Evolutionary conservation across 2,888 invertebrate genomes (phyloP), one percentile per base, ranked within the genome.

Genomic region (Deilephila porcellus): DNA sequence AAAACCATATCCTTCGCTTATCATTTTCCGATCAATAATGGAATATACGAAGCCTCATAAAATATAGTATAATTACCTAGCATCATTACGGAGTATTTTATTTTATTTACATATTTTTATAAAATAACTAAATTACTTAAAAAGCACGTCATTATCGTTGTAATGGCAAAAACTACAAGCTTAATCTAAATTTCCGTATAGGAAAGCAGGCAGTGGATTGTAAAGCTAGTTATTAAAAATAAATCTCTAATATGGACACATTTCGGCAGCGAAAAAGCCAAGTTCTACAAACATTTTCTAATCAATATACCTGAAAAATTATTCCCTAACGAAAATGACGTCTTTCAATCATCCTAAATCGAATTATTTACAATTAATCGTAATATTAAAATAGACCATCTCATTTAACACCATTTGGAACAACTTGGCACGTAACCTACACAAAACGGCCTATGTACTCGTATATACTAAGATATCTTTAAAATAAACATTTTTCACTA

Each of bases 401-500:
- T 88, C 86, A 85, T 79, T 84, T 88, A 90, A 88, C 85, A 90
- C 85, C 86, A 87, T 86, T 84, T 82, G 82, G 85, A 87, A 88
- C 86, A 89, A 90, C 91, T 93, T 93, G 93, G 92, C 92, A 92
- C 93, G 81, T 88, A 88, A 86, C 86, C 85, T 74, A 62, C 52
- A 70, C 60, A 83, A 83, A 82, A 82, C 82, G 78, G 77, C 78
- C 80, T 85, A 78, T 20, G 34, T 62, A 70, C 84, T 87, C n/a
- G n/a, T n/a, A n/a, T n/a, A n/a, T 73, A 80, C 84, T 87, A 87
- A 78, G 79, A 83, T 85, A 84, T 82, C 77, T 88, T 86, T 90
- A 91, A 90, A 92, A 92, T 92, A 93, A 92, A 93, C 91, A 90
- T 91, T 92, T 87, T 90, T 89, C 84, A 90, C 90, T 91, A 92